Percentiles rank a stretch among this genome's conserved stretches.
These are phyloP conservation scores for Rhinoraja longicauda DNA, from an alignment of 2,797 vertebrate species.

Conservation along the genomic window DNA sequence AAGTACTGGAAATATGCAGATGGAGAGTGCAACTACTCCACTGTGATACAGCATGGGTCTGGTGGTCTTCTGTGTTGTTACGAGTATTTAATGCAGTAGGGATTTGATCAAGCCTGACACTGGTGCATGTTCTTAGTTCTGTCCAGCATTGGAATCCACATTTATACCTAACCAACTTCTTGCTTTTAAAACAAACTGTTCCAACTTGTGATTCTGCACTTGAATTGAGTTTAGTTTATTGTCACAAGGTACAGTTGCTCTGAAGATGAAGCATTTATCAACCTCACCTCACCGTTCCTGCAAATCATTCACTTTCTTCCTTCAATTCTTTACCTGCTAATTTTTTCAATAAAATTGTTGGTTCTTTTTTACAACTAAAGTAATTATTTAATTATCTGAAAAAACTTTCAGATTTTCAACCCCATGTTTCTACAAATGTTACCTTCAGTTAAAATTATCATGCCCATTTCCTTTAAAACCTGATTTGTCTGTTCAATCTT, in stretches of 20 bases:
- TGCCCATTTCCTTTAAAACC: not conserved
- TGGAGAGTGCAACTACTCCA: too few relatives aligned
- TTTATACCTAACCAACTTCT: not conserved
- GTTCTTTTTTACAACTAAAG: not conserved
- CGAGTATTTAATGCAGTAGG: too few relatives aligned
- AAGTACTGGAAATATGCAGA: too few relatives aligned
- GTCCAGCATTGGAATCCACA: not conserved
- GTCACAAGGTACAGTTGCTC: not conserved
- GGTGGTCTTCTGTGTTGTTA: too few relatives aligned
- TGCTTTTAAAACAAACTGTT: not conserved
- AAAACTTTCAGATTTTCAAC: not conserved
- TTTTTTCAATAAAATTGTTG: not conserved
- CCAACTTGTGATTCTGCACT: not conserved
- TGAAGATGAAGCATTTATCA: not conserved
- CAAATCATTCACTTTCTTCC: not conserved
- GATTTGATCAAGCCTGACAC: not conserved
- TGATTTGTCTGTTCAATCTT: not conserved
- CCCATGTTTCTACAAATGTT: not conserved
- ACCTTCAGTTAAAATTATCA: not conserved
- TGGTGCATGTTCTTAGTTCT: not conserved
- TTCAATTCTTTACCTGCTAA: not conserved
- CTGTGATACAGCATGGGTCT: too few relatives aligned
- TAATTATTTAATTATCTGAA: too few relatives aligned
- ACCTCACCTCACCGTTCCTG: not conserved
- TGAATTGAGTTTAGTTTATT: too few relatives aligned